These are phyloP conservation scores for Megaleporinus macrocephalus DNA, from an alignment of 2,113 vertebrate species.

Conservation along the genomic window DNA sequence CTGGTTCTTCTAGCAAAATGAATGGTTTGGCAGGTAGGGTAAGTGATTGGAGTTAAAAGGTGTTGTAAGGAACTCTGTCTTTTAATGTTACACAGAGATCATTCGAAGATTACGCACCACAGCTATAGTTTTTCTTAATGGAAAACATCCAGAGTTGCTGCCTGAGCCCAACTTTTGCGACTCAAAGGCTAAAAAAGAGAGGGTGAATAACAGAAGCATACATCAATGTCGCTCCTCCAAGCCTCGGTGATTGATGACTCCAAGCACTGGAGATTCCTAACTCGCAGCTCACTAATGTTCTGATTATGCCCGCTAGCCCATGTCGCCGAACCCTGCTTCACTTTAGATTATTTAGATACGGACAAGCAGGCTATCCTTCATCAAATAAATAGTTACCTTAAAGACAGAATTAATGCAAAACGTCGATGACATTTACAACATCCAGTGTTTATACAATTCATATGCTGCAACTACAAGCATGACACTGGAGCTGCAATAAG, in stretches of 20 bases:
- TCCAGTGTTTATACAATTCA: background rate
- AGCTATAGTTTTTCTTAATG: conserved; percentile 29
- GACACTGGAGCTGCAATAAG: conserved; percentile 18
- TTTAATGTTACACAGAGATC: conserved; percentile 26
- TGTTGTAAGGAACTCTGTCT: background rate
- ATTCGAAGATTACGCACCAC: conserved; percentile 31
- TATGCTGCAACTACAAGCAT: conserved; percentile 25
- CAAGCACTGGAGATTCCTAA: conserved; percentile 48
- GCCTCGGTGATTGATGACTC: conserved; percentile 50
- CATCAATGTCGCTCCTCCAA: conserved; percentile 60
- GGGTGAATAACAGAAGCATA: conserved; percentile 57
- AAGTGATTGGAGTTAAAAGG: background rate
- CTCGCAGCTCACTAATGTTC: conserved; percentile 53
- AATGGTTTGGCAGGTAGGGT: background rate
- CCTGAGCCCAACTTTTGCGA: conserved; percentile 48
- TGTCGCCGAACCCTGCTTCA: conserved; percentile 43
- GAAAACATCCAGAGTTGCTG: conserved; percentile 38
- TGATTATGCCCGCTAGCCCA: conserved; percentile 44
- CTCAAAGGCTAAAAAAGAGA: conserved; percentile 44
- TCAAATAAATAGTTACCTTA: conserved; percentile 21
- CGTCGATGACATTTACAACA: background rate
- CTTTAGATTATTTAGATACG: conserved; percentile 52
- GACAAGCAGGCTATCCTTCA: conserved; percentile 28
- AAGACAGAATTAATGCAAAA: conserved; percentile 22
- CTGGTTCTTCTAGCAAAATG: background rate